Evolutionary conservation across 1,140 invertebrate species (phyloP).

Genomic region (Drosophila yakuba): DNA sequence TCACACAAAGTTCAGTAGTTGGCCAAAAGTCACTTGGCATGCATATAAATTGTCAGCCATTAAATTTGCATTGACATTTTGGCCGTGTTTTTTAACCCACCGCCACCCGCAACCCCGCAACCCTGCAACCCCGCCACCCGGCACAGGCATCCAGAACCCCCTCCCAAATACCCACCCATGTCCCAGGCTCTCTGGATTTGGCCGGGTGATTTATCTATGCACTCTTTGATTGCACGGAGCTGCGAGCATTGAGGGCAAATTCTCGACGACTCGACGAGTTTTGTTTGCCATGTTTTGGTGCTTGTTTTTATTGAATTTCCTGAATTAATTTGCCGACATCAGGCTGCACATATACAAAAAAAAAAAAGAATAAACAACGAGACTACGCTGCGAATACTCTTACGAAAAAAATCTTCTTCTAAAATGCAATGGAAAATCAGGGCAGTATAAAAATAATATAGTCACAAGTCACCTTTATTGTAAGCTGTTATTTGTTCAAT

Average conservation of each 20-base stretch:
- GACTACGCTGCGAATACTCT: constrained; percentile 13
- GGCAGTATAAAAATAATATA: no score
- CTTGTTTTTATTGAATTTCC: constrained; percentile 83
- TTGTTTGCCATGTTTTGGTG: constrained; percentile 73
- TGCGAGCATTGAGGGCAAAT: constrained; percentile 52
- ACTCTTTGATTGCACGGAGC: constrained; percentile 78
- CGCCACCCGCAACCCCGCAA: neutral
- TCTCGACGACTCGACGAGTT: constrained; percentile 55
- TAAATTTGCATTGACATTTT: constrained; percentile 82
- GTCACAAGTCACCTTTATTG: no score
- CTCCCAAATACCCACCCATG: constrained; percentile 2
- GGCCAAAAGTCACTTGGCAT: constrained; percentile 82
- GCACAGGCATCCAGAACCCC: constrained; percentile 13
- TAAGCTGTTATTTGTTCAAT: no score
- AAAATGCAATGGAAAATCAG: no score
- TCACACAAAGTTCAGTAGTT: constrained; percentile 77
- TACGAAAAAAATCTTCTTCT: neutral
- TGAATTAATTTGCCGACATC: constrained; percentile 77
- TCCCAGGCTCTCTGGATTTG: constrained; percentile 60
- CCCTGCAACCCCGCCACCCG: neutral
- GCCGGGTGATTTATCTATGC: constrained; percentile 78
- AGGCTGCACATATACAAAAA: constrained; percentile 24
- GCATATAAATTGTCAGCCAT: constrained; percentile 82
- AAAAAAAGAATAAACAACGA: constrained; percentile 15
- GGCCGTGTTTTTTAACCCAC: constrained; percentile 60